A percentile compares a stretch with the other conserved stretches of the same genome.
Evolutionary conservation across 1,140 invertebrate genomes (phyloP).

Genomic region (Pomacea maculata): DNA sequence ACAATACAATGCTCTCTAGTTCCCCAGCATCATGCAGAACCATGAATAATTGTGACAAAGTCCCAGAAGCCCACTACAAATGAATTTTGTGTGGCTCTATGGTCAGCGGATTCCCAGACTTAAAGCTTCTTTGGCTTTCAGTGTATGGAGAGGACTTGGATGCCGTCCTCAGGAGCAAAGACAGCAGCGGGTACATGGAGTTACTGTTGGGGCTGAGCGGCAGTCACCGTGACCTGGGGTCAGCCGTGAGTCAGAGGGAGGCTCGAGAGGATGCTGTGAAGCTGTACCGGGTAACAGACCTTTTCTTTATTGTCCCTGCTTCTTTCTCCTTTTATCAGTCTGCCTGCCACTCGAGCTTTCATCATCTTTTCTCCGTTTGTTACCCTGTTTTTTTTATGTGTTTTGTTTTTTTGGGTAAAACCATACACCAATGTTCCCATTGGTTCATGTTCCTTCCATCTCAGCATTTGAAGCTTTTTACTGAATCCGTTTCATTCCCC

Average conservation of each 20-base stretch:
- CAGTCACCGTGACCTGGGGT: constrained; percentile 31
- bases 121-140: constrained; percentile 49
- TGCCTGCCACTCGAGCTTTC: too few species aligned
- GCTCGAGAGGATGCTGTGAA: constrained; percentile 44
- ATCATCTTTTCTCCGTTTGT: too few species aligned
- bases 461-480: too few species aligned
- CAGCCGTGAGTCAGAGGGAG: constrained; percentile 33
- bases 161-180: constrained; percentile 86
- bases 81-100: neutral
- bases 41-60: too few species aligned
- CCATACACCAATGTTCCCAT: too few species aligned
- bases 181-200: constrained; percentile 89
- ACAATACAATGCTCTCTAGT: neutral
- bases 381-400: too few species aligned
- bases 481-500: too few species aligned
- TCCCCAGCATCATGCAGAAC: neutral
- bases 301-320: neutral
- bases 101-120: too few species aligned
- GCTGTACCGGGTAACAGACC: constrained; percentile 33
- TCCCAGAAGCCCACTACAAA: neutral
- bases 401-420: too few species aligned
- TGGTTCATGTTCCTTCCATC: too few species aligned
- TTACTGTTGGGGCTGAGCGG: constrained; percentile 68
- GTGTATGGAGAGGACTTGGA: constrained; percentile 86
- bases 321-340: too few species aligned